These are phyloP conservation scores for Tricholaema leucomelas DNA, from an alignment of 2,113 vertebrate species.

Conservation along the genomic window DNA sequence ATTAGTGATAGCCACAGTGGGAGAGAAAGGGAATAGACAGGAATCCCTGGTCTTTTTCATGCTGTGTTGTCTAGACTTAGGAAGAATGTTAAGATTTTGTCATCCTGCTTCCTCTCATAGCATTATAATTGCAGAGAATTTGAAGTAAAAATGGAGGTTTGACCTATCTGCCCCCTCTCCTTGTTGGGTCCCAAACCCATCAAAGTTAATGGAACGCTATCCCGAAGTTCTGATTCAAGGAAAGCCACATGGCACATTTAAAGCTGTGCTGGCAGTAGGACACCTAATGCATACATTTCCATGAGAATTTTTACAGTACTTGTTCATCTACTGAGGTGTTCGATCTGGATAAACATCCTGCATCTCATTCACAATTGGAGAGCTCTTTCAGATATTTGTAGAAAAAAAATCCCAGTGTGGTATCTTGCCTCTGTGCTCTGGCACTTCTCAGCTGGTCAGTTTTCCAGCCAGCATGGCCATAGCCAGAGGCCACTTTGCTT, in stretches of 20 bases:
- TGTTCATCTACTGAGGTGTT: background rate
- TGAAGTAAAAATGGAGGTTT: constrained; percentile 26
- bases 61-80: constrained; percentile 64
- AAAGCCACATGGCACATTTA: background rate
- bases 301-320: background rate
- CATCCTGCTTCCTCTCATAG: background rate
- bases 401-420: background rate
- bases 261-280: background rate
- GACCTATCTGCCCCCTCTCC: background rate
- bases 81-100: constrained; percentile 53
- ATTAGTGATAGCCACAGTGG: constrained; percentile 43
- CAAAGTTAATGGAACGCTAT: background rate
- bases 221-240: background rate
- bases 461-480: background rate
- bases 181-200: background rate
- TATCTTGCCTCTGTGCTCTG: background rate
- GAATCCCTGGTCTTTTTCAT: constrained; percentile 42
- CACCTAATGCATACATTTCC: background rate
- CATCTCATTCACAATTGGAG: background rate
- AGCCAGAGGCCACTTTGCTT: background rate
- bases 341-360: background rate
- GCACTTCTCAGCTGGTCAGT: background rate
- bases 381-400: background rate
- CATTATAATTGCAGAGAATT: background rate
- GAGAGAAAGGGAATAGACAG: background rate